A percentile compares a stretch with the other conserved stretches of the same genome.
These are phyloP conservation scores for Apeira syringaria DNA, from an alignment of 2,888 invertebrate species.

Conservation along the genomic window DNA sequence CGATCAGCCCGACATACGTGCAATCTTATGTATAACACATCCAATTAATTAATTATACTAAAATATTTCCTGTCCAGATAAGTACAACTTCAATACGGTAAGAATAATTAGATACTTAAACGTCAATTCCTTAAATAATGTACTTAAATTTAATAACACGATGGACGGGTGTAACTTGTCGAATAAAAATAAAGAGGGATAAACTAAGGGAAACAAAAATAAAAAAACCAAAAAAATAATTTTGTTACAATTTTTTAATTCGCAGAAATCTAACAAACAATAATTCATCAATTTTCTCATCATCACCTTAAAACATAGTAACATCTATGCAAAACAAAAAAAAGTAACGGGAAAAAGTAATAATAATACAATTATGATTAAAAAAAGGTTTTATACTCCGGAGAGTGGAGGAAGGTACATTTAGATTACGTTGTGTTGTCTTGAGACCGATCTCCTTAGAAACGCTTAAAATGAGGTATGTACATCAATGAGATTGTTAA, in stretches of 20 bases:
- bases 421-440: conserved; percentile 65
- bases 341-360: conserved; percentile 76
- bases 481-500: conserved; percentile 79
- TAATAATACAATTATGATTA: conserved; percentile 58
- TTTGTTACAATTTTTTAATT: conserved; percentile 83
- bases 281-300: conserved; percentile 76
- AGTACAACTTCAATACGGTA: conserved; percentile 67
- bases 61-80: conserved; percentile 64
- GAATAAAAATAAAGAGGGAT: conserved; percentile 52
- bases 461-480: conserved; percentile 71
- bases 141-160: conserved; percentile 74
- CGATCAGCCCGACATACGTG: conserved; percentile 55
- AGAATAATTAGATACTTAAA: conserved; percentile 70
- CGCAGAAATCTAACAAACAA: conserved; percentile 84
- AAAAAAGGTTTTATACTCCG: conserved; percentile 82
- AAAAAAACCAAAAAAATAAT: conserved; percentile 70
- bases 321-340: conserved; percentile 84
- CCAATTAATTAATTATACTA: conserved; percentile 55
- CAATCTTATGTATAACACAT: conserved; percentile 72
- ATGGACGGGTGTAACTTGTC: conserved; percentile 83
- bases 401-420: conserved; percentile 80
- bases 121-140: conserved; percentile 74
- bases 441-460: conserved; percentile 63
- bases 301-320: conserved; percentile 83
- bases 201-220: conserved; percentile 49